Evolutionary conservation across 2,888 invertebrate genomes (phyloP).

Genomic region (Microctonus hyperodae): DNA sequence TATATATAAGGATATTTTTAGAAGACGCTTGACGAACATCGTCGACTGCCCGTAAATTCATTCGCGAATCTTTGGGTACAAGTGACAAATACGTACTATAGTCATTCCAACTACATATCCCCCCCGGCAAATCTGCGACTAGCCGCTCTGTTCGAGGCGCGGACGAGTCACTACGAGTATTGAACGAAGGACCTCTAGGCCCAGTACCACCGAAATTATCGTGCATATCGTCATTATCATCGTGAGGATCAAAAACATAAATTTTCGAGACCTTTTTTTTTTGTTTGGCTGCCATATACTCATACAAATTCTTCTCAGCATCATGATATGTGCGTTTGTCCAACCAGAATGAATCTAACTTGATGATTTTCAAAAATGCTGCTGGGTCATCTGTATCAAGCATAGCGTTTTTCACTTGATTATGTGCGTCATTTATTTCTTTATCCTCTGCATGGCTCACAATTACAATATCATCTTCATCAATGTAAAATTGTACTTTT

Average conservation of each 20-base stretch:
- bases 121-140: conserved; percentile 79
- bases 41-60: conserved; percentile 39
- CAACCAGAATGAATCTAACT: conserved; percentile 68
- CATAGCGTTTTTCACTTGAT: not conserved
- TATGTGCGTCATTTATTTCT: conserved; percentile 7
- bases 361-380: conserved; percentile 50
- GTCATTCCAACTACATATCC: conserved; percentile 83
- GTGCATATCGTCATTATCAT: conserved; percentile 50
- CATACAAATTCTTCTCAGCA: conserved; percentile 71
- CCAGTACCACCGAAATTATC: conserved; percentile 67
- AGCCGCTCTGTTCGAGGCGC: conserved; percentile 70
- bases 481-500: conserved; percentile 59
- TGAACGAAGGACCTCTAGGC: conserved; percentile 47
- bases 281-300: conserved; percentile 65
- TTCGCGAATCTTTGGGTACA: conserved; percentile 58
- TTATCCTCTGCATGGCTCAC: conserved; percentile 44
- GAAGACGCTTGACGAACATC: conserved; percentile 32
- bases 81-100: conserved; percentile 78
- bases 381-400: not conserved
- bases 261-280: conserved; percentile 52
- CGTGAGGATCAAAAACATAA: conserved; percentile 37
- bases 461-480: conserved; percentile 54
- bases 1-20: not conserved
- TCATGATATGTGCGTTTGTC: conserved; percentile 71
- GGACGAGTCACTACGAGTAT: conserved; percentile 35